Percentiles rank a stretch among this genome's conserved stretches.
Conservation (phyloP, 2,888 invertebrate genomes). For the Saturnia pavonia region DNA sequence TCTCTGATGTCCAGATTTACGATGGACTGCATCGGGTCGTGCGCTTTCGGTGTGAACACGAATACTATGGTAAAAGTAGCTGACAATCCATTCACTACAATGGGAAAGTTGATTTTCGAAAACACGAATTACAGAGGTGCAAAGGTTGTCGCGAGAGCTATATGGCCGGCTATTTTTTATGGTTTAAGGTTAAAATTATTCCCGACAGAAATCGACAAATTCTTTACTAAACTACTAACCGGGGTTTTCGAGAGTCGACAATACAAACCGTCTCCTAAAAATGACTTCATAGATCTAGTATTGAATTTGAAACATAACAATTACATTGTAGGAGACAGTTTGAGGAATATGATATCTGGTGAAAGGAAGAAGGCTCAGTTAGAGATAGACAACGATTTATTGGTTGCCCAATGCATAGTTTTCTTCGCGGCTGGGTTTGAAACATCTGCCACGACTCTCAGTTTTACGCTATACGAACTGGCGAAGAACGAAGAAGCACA, state of each 20-base stretch:
- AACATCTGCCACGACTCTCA: slow-evolving; percentile 49
- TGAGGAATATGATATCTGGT: slow-evolving; percentile 43
- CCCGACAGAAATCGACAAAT: slow-evolving; percentile 39
- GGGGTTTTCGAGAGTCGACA: slow-evolving; percentile 46
- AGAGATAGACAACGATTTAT: slow-evolving; percentile 60
- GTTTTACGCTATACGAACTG: slow-evolving; percentile 49
- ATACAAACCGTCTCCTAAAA: slow-evolving; percentile 42
- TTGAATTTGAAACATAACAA: slow-evolving; percentile 46
- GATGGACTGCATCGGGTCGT: slow-evolving; percentile 58
- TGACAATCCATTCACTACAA: slow-evolving; percentile 45
- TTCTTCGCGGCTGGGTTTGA: slow-evolving; percentile 69
- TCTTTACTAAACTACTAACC: slow-evolving; percentile 44
- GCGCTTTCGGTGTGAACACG: slow-evolving; percentile 59
- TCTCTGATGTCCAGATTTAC: slow-evolving; percentile 49
- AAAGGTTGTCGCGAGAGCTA: slow-evolving; percentile 38
- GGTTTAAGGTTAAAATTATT: slow-evolving; percentile 43
- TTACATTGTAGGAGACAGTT: slow-evolving; percentile 47
- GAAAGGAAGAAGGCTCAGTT: slow-evolving; percentile 40
- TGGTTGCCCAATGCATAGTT: slow-evolving; percentile 77
- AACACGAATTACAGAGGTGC: slow-evolving; percentile 38
- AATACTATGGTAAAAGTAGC: slow-evolving; percentile 42
- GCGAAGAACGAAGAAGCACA: slow-evolving; percentile 49
- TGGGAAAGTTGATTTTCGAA: slow-evolving; percentile 49
- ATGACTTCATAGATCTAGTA: slow-evolving; percentile 59
- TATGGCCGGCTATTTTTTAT: slow-evolving; percentile 61